Evolutionary conservation across 2,888 invertebrate species (phyloP).

Genomic region (Phragmatobia fuliginosa): DNA sequence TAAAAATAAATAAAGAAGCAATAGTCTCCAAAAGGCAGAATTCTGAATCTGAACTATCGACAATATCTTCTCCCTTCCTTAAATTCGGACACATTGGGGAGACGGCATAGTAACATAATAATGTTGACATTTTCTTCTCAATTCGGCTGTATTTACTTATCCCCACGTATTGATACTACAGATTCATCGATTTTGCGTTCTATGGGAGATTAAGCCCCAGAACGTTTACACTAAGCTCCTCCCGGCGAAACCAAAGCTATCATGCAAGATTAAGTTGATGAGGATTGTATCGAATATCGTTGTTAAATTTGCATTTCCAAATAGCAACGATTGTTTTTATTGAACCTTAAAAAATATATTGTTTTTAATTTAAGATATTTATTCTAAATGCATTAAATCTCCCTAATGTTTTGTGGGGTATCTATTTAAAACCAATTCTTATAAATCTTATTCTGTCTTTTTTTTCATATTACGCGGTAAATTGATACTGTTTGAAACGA

Average conservation of each 20-base stretch:
- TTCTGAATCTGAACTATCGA: constrained; percentile 13
- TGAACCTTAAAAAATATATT: background rate
- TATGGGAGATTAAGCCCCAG: constrained; percentile 73
- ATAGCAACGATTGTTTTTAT: background rate
- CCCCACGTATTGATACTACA: constrained; percentile 55
- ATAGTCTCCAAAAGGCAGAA: background rate
- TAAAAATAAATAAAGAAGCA: background rate
- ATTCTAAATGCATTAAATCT: background rate
- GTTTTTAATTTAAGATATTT: background rate
- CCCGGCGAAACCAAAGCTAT: constrained; percentile 53
- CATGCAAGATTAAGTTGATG: constrained; percentile 64
- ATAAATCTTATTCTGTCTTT: background rate
- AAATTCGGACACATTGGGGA: constrained; percentile 43
- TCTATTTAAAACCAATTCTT: background rate
- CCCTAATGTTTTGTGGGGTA: background rate
- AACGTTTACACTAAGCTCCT: constrained; percentile 64
- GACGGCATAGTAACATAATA: constrained; percentile 65
- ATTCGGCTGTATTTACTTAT: constrained; percentile 45
- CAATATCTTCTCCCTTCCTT: constrained; percentile 22
- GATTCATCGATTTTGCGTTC: constrained; percentile 76
- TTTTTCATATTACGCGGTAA: background rate
- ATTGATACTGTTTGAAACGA: background rate
- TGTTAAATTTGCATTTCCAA: constrained; percentile 2
- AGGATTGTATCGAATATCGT: constrained; percentile 29
- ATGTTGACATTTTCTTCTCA: constrained; percentile 76